Percentiles rank a stretch among this genome's conserved stretches.
These are phyloP conservation scores for Rhinolophus ferrumequinum DNA, from an alignment of 2,113 vertebrate genomes.

Conservation along the genomic window DNA sequence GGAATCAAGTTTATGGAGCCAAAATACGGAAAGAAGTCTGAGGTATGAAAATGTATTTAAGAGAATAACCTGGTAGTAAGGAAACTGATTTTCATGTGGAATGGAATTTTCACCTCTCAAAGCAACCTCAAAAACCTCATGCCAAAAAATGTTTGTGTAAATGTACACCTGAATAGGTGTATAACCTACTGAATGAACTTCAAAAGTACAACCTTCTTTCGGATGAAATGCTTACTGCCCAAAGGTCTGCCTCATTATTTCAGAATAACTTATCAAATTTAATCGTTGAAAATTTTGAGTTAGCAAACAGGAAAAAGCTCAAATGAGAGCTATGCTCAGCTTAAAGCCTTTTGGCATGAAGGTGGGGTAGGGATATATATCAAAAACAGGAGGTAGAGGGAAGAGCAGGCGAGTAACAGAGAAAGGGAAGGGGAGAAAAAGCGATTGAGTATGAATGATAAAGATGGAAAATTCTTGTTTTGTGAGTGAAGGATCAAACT, in stretches of 20 bases:
- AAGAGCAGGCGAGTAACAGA: not conserved
- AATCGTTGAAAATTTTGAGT: not conserved
- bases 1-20: not conserved
- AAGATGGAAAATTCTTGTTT: conserved; percentile 30
- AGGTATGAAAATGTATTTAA: not conserved
- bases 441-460: not conserved
- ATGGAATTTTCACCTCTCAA: not conserved
- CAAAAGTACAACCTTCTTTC: not conserved
- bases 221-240: not conserved
- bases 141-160: not conserved
- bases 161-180: not conserved
- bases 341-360: not conserved
- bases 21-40: conserved; percentile 19
- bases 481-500: not conserved
- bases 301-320: not conserved
- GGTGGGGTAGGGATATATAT: not conserved
- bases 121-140: conserved; percentile 7
- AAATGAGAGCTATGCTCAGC: not conserved
- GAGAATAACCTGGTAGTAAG: not conserved
- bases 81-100: conserved; percentile 3
- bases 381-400: not conserved
- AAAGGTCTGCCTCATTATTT: not conserved
- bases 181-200: conserved; percentile 7
- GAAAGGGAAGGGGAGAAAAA: not conserved
- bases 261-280: conserved; percentile 24